Conservation (phyloP, 2,797 vertebrate genomes). For the Neomorphus geoffroyi region DNA sequence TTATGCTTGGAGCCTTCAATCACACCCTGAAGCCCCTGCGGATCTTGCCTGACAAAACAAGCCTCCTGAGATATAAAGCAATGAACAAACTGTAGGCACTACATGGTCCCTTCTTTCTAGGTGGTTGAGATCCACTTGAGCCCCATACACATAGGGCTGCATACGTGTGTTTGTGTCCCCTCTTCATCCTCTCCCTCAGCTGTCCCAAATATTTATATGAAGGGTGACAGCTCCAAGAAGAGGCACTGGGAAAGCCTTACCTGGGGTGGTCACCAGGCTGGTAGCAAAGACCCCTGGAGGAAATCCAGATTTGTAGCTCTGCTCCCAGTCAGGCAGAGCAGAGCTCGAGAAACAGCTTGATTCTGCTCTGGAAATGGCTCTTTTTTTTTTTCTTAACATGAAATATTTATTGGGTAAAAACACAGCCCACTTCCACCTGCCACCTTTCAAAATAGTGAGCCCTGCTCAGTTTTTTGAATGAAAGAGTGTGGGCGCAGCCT, state of each 20-base stretch:
- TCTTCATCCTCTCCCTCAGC: neutral
- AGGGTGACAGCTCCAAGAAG: neutral
- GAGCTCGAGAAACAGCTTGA: conserved; percentile 50
- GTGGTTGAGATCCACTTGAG: neutral
- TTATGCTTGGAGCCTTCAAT: neutral
- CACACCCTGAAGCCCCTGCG: neutral
- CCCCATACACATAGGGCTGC: neutral
- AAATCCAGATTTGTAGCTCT: neutral
- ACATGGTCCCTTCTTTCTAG: neutral
- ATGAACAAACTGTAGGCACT: neutral
- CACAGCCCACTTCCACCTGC: conserved; percentile 72
- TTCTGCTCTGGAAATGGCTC: conserved; percentile 42
- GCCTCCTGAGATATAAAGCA: neutral
- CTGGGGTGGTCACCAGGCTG: neutral
- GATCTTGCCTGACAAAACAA: neutral
- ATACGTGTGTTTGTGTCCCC: fast-evolving
- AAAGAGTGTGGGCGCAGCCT: conserved; percentile 48
- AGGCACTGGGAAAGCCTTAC: neutral
- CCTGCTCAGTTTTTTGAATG: conserved; percentile 70
- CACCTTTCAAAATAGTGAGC: conserved; percentile 67
- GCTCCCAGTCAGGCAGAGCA: neutral
- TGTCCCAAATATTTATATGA: neutral
- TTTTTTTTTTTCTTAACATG: neutral
- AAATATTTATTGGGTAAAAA: conserved; percentile 70
- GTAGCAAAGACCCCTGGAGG: neutral